Percentiles rank a stretch among this genome's conserved stretches.
These are phyloP conservation scores for Climacteris rufus DNA, from an alignment of 2,113 vertebrate genomes.

Conservation along the genomic window DNA sequence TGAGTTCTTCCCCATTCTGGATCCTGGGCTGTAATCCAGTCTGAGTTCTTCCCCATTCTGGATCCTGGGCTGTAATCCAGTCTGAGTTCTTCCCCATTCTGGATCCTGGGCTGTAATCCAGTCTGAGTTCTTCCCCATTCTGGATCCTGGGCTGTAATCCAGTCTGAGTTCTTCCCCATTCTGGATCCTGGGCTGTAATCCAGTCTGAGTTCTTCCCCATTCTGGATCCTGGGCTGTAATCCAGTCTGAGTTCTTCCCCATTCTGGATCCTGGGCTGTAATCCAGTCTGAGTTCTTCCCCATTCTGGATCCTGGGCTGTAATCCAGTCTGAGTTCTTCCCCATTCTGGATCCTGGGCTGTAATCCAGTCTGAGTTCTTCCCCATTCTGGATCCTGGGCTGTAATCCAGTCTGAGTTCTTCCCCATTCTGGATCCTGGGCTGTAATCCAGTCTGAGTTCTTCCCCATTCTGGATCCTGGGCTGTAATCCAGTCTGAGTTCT, in stretches of 20 bases:
- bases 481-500: not conserved
- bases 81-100: not conserved
- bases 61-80: not conserved
- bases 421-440: not conserved
- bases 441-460: not conserved
- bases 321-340: not conserved
- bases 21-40: not conserved
- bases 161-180: not conserved
- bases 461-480: not conserved
- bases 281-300: not conserved
- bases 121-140: not conserved
- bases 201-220: not conserved
- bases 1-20: not conserved
- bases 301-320: not conserved
- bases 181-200: fast-evolving
- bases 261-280: not conserved
- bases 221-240: fast-evolving
- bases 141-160: not conserved
- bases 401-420: not conserved
- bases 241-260: fast-evolving
- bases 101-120: too few species aligned
- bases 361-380: not conserved
- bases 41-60: not conserved
- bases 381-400: too few species aligned
- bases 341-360: not conserved